phyloP scores from a whole-genome alignment of 2,113 vertebrate species.

The Gambusia affinis region DNA sequence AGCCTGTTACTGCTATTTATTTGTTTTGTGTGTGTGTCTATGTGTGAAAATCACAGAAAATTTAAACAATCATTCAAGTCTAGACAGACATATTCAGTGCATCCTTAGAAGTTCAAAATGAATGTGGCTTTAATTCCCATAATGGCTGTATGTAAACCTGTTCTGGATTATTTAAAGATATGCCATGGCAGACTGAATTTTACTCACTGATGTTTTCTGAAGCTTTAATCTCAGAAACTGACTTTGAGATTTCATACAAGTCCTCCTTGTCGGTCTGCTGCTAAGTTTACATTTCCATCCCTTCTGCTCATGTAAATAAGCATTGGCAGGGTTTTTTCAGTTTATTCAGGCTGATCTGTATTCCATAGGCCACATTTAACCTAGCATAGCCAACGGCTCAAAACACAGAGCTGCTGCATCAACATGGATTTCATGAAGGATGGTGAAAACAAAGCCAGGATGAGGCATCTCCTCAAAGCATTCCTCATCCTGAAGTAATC shows the following conservation, averaged over 20 bases:
- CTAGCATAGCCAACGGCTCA: conserved; percentile 51
- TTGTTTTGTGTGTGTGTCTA: too few relatives aligned
- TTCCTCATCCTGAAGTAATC: conserved; percentile 35
- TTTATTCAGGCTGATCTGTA: conserved; percentile 27
- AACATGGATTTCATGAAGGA: conserved; percentile 52
- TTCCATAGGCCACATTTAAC: conserved; percentile 12
- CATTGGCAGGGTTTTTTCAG: conserved; percentile 13
- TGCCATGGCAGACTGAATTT: too few relatives aligned
- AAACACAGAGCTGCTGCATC: conserved; percentile 35
- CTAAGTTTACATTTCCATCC: neutral
- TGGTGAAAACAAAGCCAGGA: conserved; percentile 38
- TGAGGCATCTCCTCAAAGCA: conserved; percentile 22
- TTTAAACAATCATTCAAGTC: too few relatives aligned
- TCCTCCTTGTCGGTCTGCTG: neutral
- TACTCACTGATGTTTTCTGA: too few relatives aligned
- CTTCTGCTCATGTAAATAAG: conserved; percentile 20
- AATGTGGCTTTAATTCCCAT: too few relatives aligned
- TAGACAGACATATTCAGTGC: too few relatives aligned
- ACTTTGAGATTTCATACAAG: neutral
- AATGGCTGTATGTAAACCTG: too few relatives aligned
- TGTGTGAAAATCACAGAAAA: too few relatives aligned
- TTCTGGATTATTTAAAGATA: too few relatives aligned
- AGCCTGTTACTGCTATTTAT: too few relatives aligned
- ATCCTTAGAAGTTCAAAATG: too few relatives aligned
- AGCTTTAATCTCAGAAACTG: neutral